Percentiles rank a stretch among this genome's conserved stretches.
phyloP scores from a whole-genome alignment of 2,888 invertebrate species.

The Lucinisca nassula region DNA sequence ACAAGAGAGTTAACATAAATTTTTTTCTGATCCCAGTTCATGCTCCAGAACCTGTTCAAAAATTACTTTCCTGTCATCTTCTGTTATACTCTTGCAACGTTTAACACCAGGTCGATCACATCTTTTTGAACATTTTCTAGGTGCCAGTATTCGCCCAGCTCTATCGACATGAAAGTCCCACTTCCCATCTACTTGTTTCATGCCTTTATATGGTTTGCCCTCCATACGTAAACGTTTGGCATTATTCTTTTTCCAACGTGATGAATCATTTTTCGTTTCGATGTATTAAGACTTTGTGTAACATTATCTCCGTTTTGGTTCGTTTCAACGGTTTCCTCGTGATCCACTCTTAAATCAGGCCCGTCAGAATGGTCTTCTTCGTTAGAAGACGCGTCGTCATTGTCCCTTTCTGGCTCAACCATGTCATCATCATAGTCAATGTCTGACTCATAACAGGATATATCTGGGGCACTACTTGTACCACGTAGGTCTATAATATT shows the following conservation, averaged over 20 bases:
- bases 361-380: not conserved
- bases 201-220: constrained; percentile 19
- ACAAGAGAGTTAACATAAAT: not conserved
- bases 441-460: too few species aligned
- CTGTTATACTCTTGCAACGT: constrained; percentile 9
- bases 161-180: not conserved
- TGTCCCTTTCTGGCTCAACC: too few species aligned
- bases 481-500: too few species aligned
- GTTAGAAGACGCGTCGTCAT: not conserved
- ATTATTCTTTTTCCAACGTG: not conserved
- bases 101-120: not conserved
- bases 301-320: too few species aligned
- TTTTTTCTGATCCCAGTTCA: constrained; percentile 39
- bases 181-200: constrained; percentile 15
- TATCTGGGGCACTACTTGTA: too few species aligned
- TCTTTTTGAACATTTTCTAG: constrained; percentile 2
- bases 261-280: not conserved
- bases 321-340: not conserved
- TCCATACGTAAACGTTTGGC: constrained; percentile 21
- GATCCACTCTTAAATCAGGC: not conserved
- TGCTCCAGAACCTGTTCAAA: constrained; percentile 27
- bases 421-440: too few species aligned
- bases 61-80: constrained; percentile 19
- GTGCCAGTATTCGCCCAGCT: not conserved
- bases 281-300: not conserved